Evolutionary conservation across 2,113 vertebrate genomes (phyloP), one percentile per base, ranked within the genome.

Genomic region (Paradisaea rubra): DNA sequence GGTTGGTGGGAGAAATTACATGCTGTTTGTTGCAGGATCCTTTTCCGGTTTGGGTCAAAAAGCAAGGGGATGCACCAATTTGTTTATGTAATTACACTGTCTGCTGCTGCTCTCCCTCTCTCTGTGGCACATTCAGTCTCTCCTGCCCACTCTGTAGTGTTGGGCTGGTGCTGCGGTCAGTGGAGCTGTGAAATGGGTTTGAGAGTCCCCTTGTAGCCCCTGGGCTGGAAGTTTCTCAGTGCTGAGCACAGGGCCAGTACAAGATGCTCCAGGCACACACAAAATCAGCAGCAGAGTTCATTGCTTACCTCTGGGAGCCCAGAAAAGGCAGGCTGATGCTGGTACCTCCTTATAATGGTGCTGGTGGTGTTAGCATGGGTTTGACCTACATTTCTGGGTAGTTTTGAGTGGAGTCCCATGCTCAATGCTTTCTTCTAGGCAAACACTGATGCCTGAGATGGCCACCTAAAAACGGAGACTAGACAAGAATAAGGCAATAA

Each of bases 161-260:
- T 6, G 16, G 25, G 41, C 41, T 31, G 9, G 6, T 33, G 24
- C 37, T 71, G 52, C 18, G 14, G 25, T 33, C 52, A 35, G 2
- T 4, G 27, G 24, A 57, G 23, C 15, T 54, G 47, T 60, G 59
- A 72, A 57, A 82, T 0, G 6, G 25, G 14, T 33, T 17, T 80
- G 15, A 52, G 17, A 77, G 22, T 33, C 13, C 8, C 42, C 25
- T 70, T 3, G 2, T 2, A 11, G 6, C 18, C 8, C 45, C 25
- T 33, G 42, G 8, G 12, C 9, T 57, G 37, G 63, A n/a, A 50
- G 13, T 31, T 71, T 50, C 27, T 54, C 49, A 66, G 18, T 47
- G 13, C 17, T 5, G 30, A 39, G 9, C 6, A 10, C 8, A 41
- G 52, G 44, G 33, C 6, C 3, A 50, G 41, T 25, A 59, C 0